Evolutionary conservation across 2,113 vertebrate species (phyloP).

Genomic region (Raja brachyura): DNA sequence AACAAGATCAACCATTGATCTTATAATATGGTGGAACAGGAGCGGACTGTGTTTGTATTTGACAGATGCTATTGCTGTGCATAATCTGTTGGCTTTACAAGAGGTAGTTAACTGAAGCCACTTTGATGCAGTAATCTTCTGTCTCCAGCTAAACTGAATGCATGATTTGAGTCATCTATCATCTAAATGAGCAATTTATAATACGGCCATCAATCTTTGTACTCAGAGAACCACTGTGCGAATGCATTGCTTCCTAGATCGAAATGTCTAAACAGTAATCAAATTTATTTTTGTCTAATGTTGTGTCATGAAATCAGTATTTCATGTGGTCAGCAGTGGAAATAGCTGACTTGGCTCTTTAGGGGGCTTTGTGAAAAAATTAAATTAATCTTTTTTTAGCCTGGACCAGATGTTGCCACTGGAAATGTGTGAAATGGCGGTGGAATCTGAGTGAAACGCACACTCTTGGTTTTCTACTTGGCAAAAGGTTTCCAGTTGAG

Average conservation of each 20-base stretch:
- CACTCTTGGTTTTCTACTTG: neutral
- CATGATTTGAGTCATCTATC: neutral
- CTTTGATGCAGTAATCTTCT: neutral
- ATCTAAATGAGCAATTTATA: neutral
- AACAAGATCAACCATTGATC: too few species aligned
- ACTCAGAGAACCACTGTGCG: neutral
- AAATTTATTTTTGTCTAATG: neutral
- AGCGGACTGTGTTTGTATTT: neutral
- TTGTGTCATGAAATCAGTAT: neutral
- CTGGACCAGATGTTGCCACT: neutral
- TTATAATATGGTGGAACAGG: too few species aligned
- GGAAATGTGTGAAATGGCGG: neutral
- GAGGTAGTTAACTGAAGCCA: neutral
- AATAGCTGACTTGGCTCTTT: neutral
- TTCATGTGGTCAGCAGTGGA: neutral
- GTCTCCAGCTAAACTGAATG: neutral
- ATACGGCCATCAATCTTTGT: neutral
- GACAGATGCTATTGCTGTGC: neutral
- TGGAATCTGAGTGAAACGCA: neutral
- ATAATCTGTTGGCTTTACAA: neutral
- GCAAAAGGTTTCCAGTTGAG: neutral
- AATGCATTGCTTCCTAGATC: neutral
- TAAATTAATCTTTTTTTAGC: neutral
- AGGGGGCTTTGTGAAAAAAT: neutral
- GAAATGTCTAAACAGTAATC: neutral